Evolutionary conservation across 2,797 vertebrate genomes (phyloP).

Genomic region (Amblyopsis hoosieri): DNA sequence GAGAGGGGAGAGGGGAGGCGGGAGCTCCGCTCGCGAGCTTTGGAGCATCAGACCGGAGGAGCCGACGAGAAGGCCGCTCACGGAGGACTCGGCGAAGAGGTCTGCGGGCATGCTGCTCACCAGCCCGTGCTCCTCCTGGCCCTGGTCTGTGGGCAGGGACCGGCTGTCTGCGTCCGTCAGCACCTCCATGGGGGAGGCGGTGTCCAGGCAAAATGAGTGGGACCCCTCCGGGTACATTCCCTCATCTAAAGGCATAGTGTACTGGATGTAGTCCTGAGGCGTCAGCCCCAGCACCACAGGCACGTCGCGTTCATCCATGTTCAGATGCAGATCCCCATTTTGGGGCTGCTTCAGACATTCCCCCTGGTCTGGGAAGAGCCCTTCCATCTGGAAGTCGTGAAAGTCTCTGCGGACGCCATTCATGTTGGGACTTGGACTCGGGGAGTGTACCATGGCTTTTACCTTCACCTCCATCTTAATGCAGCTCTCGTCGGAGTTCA

Average conservation of each 20-base stretch:
- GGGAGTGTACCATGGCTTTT: slow-evolving; percentile 94
- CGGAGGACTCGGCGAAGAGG: slow-evolving; percentile 89
- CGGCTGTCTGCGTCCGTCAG: slow-evolving; percentile 81
- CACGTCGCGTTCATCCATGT: slow-evolving; percentile 92
- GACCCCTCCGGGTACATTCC: slow-evolving; percentile 95
- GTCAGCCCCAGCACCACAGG: slow-evolving; percentile 95
- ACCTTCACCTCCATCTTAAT: slow-evolving; percentile 97
- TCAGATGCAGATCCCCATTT: slow-evolving; percentile 88
- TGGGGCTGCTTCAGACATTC: slow-evolving; percentile 83
- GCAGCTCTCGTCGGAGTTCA: slow-evolving; percentile 91
- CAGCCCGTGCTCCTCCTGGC: slow-evolving; percentile 82
- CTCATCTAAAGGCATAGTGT: slow-evolving; percentile 99
- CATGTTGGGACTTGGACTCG: slow-evolving; percentile 88
- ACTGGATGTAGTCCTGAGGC: slow-evolving; percentile 99
- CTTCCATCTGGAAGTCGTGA: slow-evolving; percentile 88
- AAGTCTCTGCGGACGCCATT: slow-evolving; percentile 94
- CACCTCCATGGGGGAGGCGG: slow-evolving; percentile 94
- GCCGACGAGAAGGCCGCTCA: slow-evolving; percentile 86
- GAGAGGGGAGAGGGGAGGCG: slow-evolving; percentile 89
- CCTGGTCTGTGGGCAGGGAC: slow-evolving; percentile 83
- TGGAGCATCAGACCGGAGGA: slow-evolving; percentile 88
- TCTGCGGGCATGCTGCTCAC: slow-evolving; percentile 81
- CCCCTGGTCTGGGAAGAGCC: slow-evolving; percentile 85
- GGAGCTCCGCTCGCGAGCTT: slow-evolving; percentile 83
- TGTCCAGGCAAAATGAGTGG: slow-evolving; percentile 89